Conservation (phyloP, 1,140 invertebrate species). For the Trigoniulus corallinus region DNA sequence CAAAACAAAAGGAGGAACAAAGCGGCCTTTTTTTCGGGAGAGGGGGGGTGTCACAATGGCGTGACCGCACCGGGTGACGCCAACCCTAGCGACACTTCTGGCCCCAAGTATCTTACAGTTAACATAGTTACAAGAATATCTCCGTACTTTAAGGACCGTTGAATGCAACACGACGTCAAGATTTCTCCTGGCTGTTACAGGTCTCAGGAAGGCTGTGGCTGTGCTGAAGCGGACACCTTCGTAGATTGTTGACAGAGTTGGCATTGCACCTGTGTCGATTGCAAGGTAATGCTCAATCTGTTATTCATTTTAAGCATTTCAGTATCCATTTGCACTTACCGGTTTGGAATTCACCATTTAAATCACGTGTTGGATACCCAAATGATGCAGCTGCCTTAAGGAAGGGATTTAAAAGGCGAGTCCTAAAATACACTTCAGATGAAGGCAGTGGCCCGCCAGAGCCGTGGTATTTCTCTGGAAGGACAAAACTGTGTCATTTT, state of each 20-base stretch:
- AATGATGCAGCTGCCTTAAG: background rate
- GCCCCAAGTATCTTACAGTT: no score
- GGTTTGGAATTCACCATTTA: slow-evolving; percentile 7
- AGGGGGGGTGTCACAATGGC: no score
- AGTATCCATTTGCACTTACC: background rate
- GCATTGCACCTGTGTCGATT: background rate
- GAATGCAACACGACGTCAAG: slow-evolving; percentile 53
- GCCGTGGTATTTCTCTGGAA: slow-evolving; percentile 1
- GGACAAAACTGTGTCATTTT: background rate
- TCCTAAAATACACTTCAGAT: background rate
- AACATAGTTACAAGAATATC: no score
- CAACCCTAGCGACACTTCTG: no score
- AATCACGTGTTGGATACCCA: background rate
- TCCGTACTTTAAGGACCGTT: background rate
- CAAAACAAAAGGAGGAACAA: no score
- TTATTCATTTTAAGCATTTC: background rate
- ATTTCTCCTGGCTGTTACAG: slow-evolving; percentile 8
- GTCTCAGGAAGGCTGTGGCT: slow-evolving; percentile 11
- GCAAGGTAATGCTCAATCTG: background rate
- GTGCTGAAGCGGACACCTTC: slow-evolving; percentile 11
- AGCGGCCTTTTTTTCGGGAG: no score
- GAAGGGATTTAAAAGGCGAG: background rate
- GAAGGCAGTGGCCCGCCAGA: background rate
- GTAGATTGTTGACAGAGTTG: slow-evolving; percentile 10
- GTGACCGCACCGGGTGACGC: no score